Evolutionary conservation across 2,113 vertebrate genomes (phyloP).

Genomic region (Pterocles orientalis): DNA sequence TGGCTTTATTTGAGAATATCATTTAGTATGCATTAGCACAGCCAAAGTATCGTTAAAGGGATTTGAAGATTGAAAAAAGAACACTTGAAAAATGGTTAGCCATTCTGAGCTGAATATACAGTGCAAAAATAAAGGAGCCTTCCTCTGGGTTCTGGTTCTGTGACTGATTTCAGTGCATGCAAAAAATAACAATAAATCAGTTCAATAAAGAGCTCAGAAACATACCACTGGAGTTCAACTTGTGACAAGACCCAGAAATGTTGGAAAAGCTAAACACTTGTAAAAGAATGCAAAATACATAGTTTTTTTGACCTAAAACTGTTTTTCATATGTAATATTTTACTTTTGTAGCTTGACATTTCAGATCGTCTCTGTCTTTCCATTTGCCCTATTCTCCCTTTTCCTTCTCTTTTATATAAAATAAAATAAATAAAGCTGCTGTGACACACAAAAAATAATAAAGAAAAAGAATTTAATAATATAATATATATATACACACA

Average conservation of each 20-base stretch:
- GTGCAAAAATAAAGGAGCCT: constrained; percentile 64
- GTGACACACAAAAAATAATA: constrained; percentile 79
- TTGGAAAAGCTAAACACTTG: constrained; percentile 68
- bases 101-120: constrained; percentile 31
- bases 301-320: constrained; percentile 39
- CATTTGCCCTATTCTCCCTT: constrained; percentile 72
- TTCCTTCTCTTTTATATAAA: constrained; percentile 78
- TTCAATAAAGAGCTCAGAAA: constrained; percentile 62
- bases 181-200: constrained; percentile 40
- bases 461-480: constrained; percentile 78
- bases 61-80: neutral
- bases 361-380: constrained; percentile 68
- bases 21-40: constrained; percentile 54
- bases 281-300: constrained; percentile 58
- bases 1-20: constrained; percentile 49
- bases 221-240: constrained; percentile 62
- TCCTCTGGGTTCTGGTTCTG: constrained; percentile 69
- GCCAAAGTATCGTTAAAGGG: constrained; percentile 39
- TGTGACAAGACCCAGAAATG: constrained; percentile 64
- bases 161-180: constrained; percentile 74
- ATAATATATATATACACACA: constrained; percentile 83
- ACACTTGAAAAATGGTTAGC: neutral
- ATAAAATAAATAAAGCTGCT: constrained; percentile 81
- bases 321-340: constrained; percentile 71
- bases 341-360: constrained; percentile 76